phyloP scores from a whole-genome alignment of 1,140 invertebrate species.

The Lepidurus couesii region DNA sequence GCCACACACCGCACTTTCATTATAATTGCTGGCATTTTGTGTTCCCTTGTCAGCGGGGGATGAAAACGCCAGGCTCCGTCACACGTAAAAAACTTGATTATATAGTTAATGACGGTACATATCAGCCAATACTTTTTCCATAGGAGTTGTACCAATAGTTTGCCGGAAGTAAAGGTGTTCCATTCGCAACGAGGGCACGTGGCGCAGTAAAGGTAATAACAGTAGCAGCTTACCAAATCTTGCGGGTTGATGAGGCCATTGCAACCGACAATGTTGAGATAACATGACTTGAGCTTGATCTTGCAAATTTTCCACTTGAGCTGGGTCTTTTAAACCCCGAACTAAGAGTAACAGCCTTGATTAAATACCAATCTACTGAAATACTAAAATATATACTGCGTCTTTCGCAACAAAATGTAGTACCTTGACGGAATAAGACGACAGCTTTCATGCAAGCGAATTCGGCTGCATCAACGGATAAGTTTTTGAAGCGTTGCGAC shows the following conservation, averaged over 20 bases:
- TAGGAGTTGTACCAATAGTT: slow-evolving; percentile 94
- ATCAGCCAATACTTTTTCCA: slow-evolving; percentile 96
- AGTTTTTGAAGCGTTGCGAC: slow-evolving; percentile 73
- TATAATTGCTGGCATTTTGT: not conserved
- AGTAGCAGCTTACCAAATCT: slow-evolving; percentile 85
- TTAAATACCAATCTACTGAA: not conserved
- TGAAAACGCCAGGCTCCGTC: not conserved
- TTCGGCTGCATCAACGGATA: slow-evolving; percentile 90
- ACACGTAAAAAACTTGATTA: not conserved
- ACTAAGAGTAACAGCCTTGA: slow-evolving; percentile 42
- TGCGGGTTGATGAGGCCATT: slow-evolving; percentile 74
- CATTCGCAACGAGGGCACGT: slow-evolving; percentile 60
- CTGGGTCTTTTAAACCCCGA: slow-evolving; percentile 82
- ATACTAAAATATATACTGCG: not conserved
- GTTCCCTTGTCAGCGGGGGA: not conserved
- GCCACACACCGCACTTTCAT: not conserved
- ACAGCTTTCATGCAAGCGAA: slow-evolving; percentile 98
- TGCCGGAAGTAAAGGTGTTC: slow-evolving; percentile 89
- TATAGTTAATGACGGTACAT: slow-evolving; percentile 71
- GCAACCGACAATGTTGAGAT: slow-evolving; percentile 76
- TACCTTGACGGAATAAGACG: slow-evolving; percentile 89
- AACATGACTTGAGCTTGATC: slow-evolving; percentile 97
- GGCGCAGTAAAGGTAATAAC: slow-evolving; percentile 75
- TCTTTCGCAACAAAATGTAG: not conserved
- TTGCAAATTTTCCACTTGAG: slow-evolving; percentile 94